Evolutionary conservation across 2,113 vertebrate genomes (phyloP), one percentile per base, ranked within the genome.

Genomic region (Centrocercus urophasianus): DNA sequence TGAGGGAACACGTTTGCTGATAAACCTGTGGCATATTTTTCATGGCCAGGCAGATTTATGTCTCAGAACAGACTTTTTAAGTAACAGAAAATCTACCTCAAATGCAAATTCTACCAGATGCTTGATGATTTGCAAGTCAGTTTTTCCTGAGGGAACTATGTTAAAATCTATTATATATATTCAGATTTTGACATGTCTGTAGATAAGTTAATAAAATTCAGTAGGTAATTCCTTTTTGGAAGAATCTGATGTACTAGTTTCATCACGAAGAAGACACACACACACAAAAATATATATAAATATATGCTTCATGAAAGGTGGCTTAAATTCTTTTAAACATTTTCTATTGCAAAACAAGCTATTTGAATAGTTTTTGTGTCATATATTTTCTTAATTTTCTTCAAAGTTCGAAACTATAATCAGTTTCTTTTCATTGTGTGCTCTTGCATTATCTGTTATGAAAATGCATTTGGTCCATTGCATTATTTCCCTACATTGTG

Each of bases 101-200:
- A 40, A 38, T 52, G 20, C n/a, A 56, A 87, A 93, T 74, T 74
- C 60, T 84, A 42, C 28, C 67, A 66, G 48, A 88, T 80, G 34
- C 52, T 24, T 93, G 65, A 74, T 84, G 47, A 36, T 86, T 91
- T 88, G 65, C 45, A 85, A 93, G 42, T 61, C 71, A 87, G 24
- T 56, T 91, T 95, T 73, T 87, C 91, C 74, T 63, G 28, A 43
- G 63, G 36, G 71, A 92, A 71, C n/a, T 89, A 20, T 66, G 36
- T 38, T 83, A 71, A 95, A 88, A 89, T 86, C 28, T 21, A 28
- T 83, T 80, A 77, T 81, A 95, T 89, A 91, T 93, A 95, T 86
- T 91, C 85, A 61, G 18, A 13, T 80, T 95, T 52, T 83, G 72
- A 86, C 34, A 78, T 11, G 13, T 91, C 57, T 89, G 52, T 18